Evolutionary conservation across 2,888 invertebrate genomes (phyloP).

Genomic region (Chymomyza fuscimana): DNA sequence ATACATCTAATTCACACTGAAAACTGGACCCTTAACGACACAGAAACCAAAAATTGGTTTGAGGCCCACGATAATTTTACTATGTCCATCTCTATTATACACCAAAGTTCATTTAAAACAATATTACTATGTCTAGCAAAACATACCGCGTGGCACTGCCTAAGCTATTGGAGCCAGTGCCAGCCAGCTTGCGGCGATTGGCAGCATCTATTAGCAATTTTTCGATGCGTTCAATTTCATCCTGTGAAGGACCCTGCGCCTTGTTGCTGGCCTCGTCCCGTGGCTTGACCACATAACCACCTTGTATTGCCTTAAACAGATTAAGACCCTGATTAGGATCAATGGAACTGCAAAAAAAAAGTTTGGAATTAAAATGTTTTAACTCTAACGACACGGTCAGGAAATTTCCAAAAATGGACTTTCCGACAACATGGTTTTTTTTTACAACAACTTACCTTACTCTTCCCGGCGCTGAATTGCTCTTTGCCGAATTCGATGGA

Average conservation of each 20-base stretch:
- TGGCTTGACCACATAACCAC: slow-evolving; percentile 83
- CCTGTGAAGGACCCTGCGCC: slow-evolving; percentile 83
- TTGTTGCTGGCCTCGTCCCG: slow-evolving; percentile 85
- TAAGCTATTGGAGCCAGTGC: slow-evolving; percentile 80
- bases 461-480: slow-evolving; percentile 80
- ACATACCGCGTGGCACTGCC: slow-evolving; percentile 80
- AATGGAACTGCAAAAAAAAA: slow-evolving; percentile 73
- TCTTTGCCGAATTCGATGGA: slow-evolving; percentile 80
- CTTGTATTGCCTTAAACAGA: slow-evolving; percentile 81
- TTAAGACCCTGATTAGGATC: slow-evolving; percentile 80
- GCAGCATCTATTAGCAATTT: slow-evolving; percentile 80
- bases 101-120: slow-evolving; percentile 48
- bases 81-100: slow-evolving; percentile 8
- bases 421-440: neutral
- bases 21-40: no score
- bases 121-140: neutral
- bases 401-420: neutral
- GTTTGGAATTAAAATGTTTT: neutral
- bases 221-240: slow-evolving; percentile 83
- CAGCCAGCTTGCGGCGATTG: slow-evolving; percentile 76
- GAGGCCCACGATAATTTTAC: no score
- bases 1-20: no score
- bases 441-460: slow-evolving; percentile 69
- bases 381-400: neutral
- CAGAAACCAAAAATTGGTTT: no score